Evolutionary conservation across 2,113 vertebrate genomes (phyloP), one percentile per base, ranked within the genome.

Genomic region (Carollia perspicillata): DNA sequence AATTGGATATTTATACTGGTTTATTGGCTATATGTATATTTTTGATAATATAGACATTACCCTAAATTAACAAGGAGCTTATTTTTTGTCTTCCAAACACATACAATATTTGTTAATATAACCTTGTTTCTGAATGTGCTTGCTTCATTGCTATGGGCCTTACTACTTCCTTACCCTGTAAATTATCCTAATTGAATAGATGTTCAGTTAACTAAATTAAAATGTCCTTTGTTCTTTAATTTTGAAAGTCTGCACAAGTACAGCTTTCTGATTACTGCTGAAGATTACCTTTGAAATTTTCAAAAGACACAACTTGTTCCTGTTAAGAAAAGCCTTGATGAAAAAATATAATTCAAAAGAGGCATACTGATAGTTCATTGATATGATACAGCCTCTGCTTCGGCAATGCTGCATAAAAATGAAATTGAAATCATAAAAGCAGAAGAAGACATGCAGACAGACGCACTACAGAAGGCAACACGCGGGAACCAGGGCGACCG

Each of bases 341-440:
- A 97, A 40, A 78, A 81, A 74, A 94, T 42, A 11, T 63, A 90
- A 91, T 91, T 93, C 75, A 69, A 92, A 97, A 97, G 11, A 81
- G 3, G 11, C 79, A 86, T 58, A 84, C 40, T 95, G 93, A 97
- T 92, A 93, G 78, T 89, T 93, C 94, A 95, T 90, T 95, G 88
- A 84, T 97, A 97, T 28, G 26, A 95, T 75, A 60, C 49, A 88
- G 96, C 71, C 55, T 94, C 58, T 96, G 55, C 84, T 97, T 96
- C 95, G 97, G 71, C n/a, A 97, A 44, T 60, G 94, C 0, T 49
- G 16, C 72, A 93, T 79, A 92, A 65, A 96, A 95, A 90, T 83
- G 92, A 98, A 98, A 97, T 90, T 77, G 97, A 95, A 97, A 90
- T 95, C 86, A 90, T 58, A 96, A 96, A 93, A 96, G 84, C 23